Evolutionary conservation across 2,797 vertebrate genomes (phyloP).

Genomic region (Falco rusticolus): DNA sequence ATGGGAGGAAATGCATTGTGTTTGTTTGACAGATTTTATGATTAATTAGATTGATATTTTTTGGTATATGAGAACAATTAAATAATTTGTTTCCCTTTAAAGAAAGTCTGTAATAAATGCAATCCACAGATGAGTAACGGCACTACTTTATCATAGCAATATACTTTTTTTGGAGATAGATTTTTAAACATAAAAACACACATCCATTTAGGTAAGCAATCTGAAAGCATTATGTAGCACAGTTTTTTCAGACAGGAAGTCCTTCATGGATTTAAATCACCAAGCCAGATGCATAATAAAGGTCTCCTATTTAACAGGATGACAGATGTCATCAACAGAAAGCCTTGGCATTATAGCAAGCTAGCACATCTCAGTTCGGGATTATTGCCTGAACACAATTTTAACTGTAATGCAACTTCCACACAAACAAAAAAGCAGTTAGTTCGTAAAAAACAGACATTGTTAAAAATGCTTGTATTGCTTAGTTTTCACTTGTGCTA

Average conservation of each 20-base stretch:
- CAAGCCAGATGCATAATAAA: not conserved
- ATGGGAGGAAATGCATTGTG: not conserved
- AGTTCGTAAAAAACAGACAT: not conserved
- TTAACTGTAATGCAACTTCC: not conserved
- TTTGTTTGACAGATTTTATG: conserved; percentile 3
- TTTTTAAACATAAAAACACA: not conserved
- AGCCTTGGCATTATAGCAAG: not conserved
- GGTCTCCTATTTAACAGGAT: not conserved
- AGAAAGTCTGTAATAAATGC: not conserved
- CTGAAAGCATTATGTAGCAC: not conserved
- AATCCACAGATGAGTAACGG: not conserved
- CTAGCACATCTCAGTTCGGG: not conserved
- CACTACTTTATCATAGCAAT: not conserved
- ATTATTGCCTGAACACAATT: not conserved
- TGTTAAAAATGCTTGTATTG: not conserved
- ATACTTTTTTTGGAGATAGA: not conserved
- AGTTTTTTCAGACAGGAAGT: not conserved
- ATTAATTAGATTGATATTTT: conserved; percentile 41
- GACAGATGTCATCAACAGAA: not conserved
- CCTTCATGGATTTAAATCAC: not conserved
- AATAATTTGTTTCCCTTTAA: not conserved
- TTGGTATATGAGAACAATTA: not conserved
- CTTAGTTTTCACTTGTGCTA: not conserved
- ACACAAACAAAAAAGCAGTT: not conserved
- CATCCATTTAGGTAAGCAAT: not conserved